phyloP scores from a whole-genome alignment of 64 coral and sea anemone species.

The Dendronephthya gigantea region DNA sequence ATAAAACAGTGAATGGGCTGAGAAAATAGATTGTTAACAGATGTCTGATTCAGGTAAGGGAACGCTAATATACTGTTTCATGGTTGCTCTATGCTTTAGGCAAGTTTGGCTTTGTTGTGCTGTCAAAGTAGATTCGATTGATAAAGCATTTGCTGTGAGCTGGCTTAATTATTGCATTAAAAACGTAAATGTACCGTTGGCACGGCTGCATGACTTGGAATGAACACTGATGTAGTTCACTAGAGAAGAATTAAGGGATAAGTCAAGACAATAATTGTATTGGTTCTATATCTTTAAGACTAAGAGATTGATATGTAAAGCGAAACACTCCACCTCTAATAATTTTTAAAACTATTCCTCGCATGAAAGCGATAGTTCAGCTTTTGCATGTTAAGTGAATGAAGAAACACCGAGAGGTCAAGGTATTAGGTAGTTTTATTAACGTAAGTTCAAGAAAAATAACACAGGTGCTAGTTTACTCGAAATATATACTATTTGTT shows the following conservation, averaged over 20 bases:
- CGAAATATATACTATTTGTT: neutral
- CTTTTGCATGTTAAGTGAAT: neutral
- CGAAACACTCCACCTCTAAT: no score
- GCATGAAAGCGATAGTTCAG: neutral
- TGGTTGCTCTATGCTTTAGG: neutral
- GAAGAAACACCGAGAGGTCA: neutral
- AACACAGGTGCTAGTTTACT: neutral
- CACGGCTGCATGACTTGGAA: no score
- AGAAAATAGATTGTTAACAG: neutral
- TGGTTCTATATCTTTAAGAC: no score
- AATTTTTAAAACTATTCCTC: neutral
- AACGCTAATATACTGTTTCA: neutral
- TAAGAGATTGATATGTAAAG: no score
- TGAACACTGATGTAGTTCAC: no score
- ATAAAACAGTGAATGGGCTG: neutral
- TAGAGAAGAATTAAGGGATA: no score
- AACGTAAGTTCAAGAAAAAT: neutral
- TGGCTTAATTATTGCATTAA: no score
- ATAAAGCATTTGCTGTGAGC: no score
- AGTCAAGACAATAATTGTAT: no score
- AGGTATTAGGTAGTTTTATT: neutral
- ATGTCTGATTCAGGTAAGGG: neutral
- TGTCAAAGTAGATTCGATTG: neutral
- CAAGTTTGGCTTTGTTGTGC: neutral
- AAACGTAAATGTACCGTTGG: no score